Percentiles rank a stretch among this genome's conserved stretches.
Conservation (phyloP, 1,140 invertebrate genomes). For the Tetranychus urticae region DNA sequence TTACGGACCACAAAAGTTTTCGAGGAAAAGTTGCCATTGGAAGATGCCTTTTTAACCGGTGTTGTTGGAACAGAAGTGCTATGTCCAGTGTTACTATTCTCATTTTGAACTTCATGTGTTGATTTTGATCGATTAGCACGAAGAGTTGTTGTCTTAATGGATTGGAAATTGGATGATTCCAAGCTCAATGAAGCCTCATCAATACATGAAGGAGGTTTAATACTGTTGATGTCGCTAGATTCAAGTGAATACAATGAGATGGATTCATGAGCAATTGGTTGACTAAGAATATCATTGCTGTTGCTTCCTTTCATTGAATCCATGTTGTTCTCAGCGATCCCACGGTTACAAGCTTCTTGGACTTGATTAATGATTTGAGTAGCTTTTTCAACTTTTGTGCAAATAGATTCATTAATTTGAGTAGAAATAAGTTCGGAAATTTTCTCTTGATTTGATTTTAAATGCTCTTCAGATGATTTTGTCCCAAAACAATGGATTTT, state of each 20-base stretch:
- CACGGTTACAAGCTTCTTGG: background rate
- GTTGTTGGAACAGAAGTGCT: too few species aligned
- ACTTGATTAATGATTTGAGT: background rate
- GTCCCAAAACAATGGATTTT: too few species aligned
- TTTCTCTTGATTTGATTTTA: too few species aligned
- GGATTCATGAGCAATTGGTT: background rate
- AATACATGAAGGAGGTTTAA: constrained; percentile 46
- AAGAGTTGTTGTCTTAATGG: background rate
- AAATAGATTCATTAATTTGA: too few species aligned
- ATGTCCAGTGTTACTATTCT: background rate
- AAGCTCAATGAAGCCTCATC: constrained; percentile 19
- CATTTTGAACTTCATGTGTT: background rate
- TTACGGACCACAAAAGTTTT: background rate
- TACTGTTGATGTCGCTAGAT: constrained; percentile 29
- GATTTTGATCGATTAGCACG: background rate
- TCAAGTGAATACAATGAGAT: background rate
- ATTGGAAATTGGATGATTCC: background rate
- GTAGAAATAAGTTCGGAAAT: too few species aligned
- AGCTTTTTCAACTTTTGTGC: too few species aligned
- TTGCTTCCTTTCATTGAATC: too few species aligned
- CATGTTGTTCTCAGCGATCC: too few species aligned
- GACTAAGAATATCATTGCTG: too few species aligned
- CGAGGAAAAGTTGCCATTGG: background rate
- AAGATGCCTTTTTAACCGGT: too few species aligned
- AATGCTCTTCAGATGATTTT: too few species aligned